phyloP scores from a whole-genome alignment of 2,888 invertebrate genomes.

The Caenorhabditis parvicauda region DNA sequence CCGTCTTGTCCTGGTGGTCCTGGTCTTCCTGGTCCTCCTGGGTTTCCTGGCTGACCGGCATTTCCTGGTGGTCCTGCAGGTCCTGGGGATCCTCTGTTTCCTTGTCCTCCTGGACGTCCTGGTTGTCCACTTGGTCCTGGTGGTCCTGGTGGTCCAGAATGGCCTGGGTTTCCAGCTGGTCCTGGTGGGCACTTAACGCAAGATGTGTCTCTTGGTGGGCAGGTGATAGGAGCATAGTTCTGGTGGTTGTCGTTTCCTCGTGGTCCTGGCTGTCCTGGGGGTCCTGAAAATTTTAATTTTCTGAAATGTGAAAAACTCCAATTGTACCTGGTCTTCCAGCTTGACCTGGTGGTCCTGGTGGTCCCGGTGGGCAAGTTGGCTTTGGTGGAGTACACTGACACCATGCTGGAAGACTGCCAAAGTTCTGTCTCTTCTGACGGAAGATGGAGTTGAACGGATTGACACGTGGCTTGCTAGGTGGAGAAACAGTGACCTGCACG shows the following conservation, averaged over 20 bases:
- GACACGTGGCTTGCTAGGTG: slow-evolving; percentile 44
- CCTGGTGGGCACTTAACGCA: slow-evolving; percentile 35
- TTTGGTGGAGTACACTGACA: slow-evolving; percentile 54
- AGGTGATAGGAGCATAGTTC: slow-evolving; percentile 28
- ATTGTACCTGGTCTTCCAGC: slow-evolving; percentile 35
- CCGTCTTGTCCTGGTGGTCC: slow-evolving; percentile 14
- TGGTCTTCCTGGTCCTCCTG: slow-evolving; percentile 34
- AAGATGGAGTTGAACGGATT: slow-evolving; percentile 48
- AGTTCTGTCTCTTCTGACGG: slow-evolving; percentile 46
- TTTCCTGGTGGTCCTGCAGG: slow-evolving; percentile 34
- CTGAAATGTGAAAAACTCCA: too few relatives aligned
- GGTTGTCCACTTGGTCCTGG: slow-evolving; percentile 17
- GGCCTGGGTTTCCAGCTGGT: slow-evolving; percentile 18
- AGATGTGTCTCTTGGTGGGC: slow-evolving; percentile 18
- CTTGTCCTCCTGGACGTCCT: slow-evolving; percentile 21
- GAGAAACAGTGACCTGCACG: slow-evolving; percentile 52
- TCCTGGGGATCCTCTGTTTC: slow-evolving; percentile 27
- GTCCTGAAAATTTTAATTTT: slow-evolving; percentile 21
- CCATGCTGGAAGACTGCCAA: slow-evolving; percentile 47
- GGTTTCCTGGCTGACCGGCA: slow-evolving; percentile 29
- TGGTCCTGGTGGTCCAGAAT: slow-evolving; percentile 11
- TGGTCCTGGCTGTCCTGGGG: too few relatives aligned
- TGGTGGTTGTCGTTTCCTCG: slow-evolving; percentile 24
- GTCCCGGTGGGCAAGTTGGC: slow-evolving; percentile 44
- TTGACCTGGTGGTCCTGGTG: slow-evolving; percentile 47